Base-by-base conservation (phyloP, 2,797 vertebrate genomes). In the Caiman crocodilus region DNA sequence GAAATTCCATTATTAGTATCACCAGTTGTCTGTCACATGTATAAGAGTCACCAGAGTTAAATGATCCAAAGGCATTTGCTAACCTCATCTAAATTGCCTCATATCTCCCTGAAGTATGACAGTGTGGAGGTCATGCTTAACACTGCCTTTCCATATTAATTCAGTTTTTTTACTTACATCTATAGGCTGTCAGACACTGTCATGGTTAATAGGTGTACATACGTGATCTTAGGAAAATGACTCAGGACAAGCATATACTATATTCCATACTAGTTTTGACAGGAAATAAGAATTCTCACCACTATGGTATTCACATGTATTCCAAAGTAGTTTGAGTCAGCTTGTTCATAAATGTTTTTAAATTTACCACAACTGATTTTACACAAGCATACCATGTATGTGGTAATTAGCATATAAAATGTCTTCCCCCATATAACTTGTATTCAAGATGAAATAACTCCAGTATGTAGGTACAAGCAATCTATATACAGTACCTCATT, bases 401-500 rank as follows among this genome's bases (percentile, higher is more conserved):
- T 50, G 42, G 42, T 50, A 50, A 50, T 73, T 63, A 78, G 76
- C 15, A 61, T 8, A 5, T 4, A 25, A 73, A 67, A 73, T 6
- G 28, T 8, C 17, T 73, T 32, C 21, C 61, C 25, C n/a, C 5
- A 11, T 23, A 74, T 23, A 74, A 87, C 7, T 59, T 73, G 3
- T n/a, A 63, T 4, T 79, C 0, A 12, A 90, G 57, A n/a, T 77
- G 23, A 0, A 23, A 58, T 20, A 76, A 23, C 4, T 88, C 0
- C 0, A 10, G 17, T 20, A 26, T 1, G 0, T 2, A 57, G 1
- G 1, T 26, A 87, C 65, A 42, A 90, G 85, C 26, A 87, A 67
- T 28, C 67, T 4, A 56, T 6, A 58, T 8, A 82, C 92, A 1
- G 82, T 96, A 99, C 99, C 99, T 99, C 99, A 99, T 99, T 90